Base-by-base conservation (phyloP, 1,140 invertebrate species). In the Ceratina japonica region DNA sequence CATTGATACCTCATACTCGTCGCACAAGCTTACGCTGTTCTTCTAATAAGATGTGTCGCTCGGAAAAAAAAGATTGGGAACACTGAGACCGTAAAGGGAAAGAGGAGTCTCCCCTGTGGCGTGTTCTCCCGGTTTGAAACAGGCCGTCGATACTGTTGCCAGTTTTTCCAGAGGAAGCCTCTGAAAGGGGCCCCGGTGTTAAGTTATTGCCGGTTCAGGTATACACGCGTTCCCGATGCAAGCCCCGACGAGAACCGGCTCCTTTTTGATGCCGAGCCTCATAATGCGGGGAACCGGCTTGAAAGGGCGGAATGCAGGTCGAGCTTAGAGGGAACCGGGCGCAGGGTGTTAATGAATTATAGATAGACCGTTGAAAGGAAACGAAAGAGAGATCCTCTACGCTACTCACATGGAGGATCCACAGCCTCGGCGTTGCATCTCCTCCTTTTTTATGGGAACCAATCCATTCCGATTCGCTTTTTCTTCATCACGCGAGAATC, bases 161-260 rank as follows among this genome's bases (percentile, higher is more conserved):
- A 68, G 31, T 51, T 68, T 66, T 59, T 59, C 37, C 37, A 20
- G 31, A n/a, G 51, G 62, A 20, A 49, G 37, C 15, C 27, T 51
- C 12, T 27, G 64, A 75, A 75, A 75, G 74, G 61, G 5, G 5
- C 4, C 12, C 8, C 37, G 63, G 54, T 68, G 54, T 75, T 58
- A 58, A 75, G 27, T 75, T 75, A 75, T 75, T 58, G 72, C 51
- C 31, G 62, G 51, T 44, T 64, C 63, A 75, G 73, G 63, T 75
- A 75, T 65, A 66, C 31, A n/a, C 44, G 37, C 37, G 37, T 44
- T 44, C 37, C 37, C 5, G 37, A 44, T 44, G 37, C 37, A 44
- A 44, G 37, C 37, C 37, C 37, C 37, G 37, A 44, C 37, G n/a
- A 44, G 24, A 37, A 61, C 52, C 61, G 49, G 63, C 52, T 63